Evolutionary conservation across 2,888 invertebrate species (phyloP).

Genomic region (Sepioteuthis lessoniana): DNA sequence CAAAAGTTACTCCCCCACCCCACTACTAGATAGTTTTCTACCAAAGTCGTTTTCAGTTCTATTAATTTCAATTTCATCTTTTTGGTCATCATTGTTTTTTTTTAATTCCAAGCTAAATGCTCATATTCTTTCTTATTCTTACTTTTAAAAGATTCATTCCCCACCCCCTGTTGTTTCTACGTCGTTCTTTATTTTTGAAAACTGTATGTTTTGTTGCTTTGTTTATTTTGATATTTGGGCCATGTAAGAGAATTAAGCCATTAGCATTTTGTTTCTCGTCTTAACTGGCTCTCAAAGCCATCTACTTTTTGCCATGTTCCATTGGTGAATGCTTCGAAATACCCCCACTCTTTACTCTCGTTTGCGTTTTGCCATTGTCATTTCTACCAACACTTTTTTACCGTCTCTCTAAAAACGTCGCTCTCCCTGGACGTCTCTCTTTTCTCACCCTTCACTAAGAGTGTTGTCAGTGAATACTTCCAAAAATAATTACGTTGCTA

Average conservation of each 20-base stretch:
- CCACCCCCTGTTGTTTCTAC: no score
- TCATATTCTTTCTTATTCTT: no score
- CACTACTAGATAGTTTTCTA: no score
- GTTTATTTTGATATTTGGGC: not conserved
- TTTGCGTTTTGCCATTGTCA: not conserved
- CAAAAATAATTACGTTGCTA: slow-evolving; percentile 18
- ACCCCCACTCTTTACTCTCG: not conserved
- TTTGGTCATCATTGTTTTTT: no score
- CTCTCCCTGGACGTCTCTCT: not conserved
- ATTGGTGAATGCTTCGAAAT: not conserved
- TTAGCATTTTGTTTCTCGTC: not conserved
- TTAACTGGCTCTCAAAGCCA: not conserved
- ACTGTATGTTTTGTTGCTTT: not conserved
- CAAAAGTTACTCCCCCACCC: no score
- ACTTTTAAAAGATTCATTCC: no score
- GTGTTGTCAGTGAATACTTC: not conserved
- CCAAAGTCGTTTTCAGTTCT: no score
- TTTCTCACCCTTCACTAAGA: not conserved
- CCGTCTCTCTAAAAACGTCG: not conserved
- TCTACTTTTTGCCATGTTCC: not conserved
- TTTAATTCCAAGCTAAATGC: no score
- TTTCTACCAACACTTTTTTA: not conserved
- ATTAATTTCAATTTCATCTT: no score
- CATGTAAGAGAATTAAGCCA: not conserved
- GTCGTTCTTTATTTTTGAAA: no score